phyloP scores from a whole-genome alignment of 2,888 invertebrate species.

The Nymphalis c-album region DNA sequence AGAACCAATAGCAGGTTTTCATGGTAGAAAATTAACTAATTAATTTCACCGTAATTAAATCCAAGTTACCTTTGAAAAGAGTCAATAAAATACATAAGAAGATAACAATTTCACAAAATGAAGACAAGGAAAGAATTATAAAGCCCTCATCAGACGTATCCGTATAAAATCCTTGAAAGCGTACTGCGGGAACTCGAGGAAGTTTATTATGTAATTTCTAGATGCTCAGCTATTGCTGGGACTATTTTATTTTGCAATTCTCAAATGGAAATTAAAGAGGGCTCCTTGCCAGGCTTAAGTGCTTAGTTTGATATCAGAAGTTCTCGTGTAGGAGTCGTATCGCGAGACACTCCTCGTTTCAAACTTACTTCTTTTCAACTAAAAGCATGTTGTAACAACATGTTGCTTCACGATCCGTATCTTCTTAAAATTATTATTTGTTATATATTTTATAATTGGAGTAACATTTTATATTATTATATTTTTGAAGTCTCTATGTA shows the following conservation, averaged over 20 bases:
- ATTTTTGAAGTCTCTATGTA: too few species aligned
- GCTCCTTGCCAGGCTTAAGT: conserved; percentile 27
- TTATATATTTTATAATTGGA: too few species aligned
- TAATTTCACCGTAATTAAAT: too few species aligned
- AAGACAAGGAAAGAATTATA: not conserved
- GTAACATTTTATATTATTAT: not conserved
- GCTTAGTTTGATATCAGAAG: conserved; percentile 34
- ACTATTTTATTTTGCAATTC: conserved; percentile 31
- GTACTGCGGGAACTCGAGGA: conserved; percentile 3
- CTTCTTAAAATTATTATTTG: not conserved
- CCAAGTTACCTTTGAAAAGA: too few species aligned
- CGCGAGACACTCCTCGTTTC: conserved; percentile 21
- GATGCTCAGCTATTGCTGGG: conserved; percentile 19
- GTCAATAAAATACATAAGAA: not conserved
- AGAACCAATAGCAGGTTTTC: too few species aligned
- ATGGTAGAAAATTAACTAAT: too few species aligned
- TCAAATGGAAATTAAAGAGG: conserved; percentile 34
- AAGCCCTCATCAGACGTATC: conserved; percentile 5
- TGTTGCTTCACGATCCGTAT: conserved; percentile 14
- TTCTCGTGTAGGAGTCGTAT: conserved; percentile 26
- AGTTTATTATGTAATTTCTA: conserved; percentile 22
- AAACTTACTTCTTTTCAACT: conserved; percentile 28
- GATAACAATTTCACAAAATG: conserved; percentile 3
- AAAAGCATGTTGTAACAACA: conserved; percentile 10
- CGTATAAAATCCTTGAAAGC: conserved; percentile 7